These are phyloP conservation scores for Platypus cylindrus DNA, from an alignment of 2,888 invertebrate genomes.

Conservation along the genomic window DNA sequence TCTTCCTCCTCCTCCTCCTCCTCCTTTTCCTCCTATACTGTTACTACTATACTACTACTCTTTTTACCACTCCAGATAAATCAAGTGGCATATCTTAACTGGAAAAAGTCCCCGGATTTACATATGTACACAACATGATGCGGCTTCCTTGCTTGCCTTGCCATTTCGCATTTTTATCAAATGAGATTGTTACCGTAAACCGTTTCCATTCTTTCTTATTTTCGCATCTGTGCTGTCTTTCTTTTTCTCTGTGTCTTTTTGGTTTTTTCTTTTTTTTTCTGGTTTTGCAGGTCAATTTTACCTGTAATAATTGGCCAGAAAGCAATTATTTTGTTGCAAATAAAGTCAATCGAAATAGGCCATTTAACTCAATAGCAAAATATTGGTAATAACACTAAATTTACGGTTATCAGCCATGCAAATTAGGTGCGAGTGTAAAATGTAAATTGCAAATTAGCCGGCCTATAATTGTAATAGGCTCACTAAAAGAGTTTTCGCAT, in stretches of 20 bases:
- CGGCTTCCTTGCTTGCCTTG: constrained; percentile 18
- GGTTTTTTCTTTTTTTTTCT: too few relatives aligned
- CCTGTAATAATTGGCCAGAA: too few relatives aligned
- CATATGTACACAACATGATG: constrained; percentile 28
- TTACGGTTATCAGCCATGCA: too few relatives aligned
- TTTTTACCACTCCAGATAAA: constrained; percentile 27
- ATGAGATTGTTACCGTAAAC: constrained; percentile 20
- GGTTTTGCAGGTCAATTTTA: too few relatives aligned
- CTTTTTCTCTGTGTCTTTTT: constrained; percentile 3
- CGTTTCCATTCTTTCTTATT: constrained; percentile 10
- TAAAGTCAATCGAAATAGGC: too few relatives aligned
- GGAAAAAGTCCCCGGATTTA: constrained; percentile 27
- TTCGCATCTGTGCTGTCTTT: constrained; percentile 7
- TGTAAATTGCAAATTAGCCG: constrained; percentile 22
- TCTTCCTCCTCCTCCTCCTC: too few relatives aligned
- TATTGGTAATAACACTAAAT: too few relatives aligned
- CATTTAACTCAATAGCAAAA: too few relatives aligned
- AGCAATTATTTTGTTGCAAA: too few relatives aligned
- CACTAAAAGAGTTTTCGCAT: too few relatives aligned
- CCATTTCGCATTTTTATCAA: constrained; percentile 21
- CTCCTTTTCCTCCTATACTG: background rate
- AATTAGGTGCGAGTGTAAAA: constrained; percentile 25
- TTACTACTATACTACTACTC: constrained; percentile 22
- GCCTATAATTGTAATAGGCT: constrained; percentile 23
- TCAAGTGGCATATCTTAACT: constrained; percentile 27